Percentiles rank a stretch among this genome's conserved stretches.
Evolutionary conservation across 2,888 invertebrate species (phyloP).

Genomic region (Xestia sexstrigata): DNA sequence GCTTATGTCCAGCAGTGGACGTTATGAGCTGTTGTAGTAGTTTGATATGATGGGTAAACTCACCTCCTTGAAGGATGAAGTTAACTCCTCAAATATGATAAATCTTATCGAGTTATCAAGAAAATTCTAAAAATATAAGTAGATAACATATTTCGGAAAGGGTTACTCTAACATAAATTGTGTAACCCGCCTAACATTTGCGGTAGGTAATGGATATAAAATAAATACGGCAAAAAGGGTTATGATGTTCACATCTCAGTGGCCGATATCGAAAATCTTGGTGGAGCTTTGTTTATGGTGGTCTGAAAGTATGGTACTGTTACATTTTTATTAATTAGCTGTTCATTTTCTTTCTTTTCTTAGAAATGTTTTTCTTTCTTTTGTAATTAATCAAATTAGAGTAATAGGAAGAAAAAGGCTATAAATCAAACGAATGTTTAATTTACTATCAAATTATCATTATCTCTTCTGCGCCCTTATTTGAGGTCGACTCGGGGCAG

Average conservation of each 20-base stretch:
- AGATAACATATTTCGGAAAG: not conserved
- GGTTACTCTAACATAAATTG: not conserved
- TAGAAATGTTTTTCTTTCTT: not conserved
- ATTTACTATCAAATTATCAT: not conserved
- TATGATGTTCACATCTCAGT: slow-evolving; percentile 31
- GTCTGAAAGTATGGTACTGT: slow-evolving; percentile 1
- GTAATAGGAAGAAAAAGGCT: not conserved
- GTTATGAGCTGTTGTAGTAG: no score
- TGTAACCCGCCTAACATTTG: not conserved
- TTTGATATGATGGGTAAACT: not conserved
- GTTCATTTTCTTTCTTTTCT: not conserved
- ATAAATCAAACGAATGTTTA: slow-evolving; percentile 5
- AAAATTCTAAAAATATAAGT: not conserved
- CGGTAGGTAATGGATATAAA: slow-evolving; percentile 17
- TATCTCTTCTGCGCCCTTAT: not conserved
- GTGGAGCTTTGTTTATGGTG: not conserved
- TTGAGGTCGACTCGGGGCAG: not conserved
- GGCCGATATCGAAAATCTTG: slow-evolving; percentile 18
- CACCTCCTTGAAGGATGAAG: not conserved
- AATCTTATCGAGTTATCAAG: not conserved
- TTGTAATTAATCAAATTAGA: slow-evolving; percentile 6
- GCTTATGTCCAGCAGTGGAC: no score
- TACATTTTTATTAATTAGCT: slow-evolving; percentile 23
- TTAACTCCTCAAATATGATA: not conserved
- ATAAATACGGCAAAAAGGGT: slow-evolving; percentile 35